Base-by-base conservation (phyloP, 1,140 invertebrate genomes). In the Bombus superbus region DNA sequence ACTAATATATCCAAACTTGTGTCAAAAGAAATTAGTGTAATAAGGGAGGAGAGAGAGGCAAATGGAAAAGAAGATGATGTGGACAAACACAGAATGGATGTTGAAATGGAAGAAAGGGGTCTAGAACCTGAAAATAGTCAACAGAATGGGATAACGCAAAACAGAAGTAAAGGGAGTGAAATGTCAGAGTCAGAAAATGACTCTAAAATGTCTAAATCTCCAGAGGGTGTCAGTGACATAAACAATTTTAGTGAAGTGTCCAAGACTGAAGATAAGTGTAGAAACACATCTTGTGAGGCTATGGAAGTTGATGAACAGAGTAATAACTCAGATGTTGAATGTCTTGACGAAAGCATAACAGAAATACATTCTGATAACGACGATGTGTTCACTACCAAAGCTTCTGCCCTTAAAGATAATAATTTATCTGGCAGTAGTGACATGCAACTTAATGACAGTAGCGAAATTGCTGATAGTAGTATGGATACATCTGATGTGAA, bases 291-390 rank as follows among this genome's bases (percentile, higher is more conserved):
- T 75, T 79, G 76, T 88, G 93, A 94, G 44, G 32, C 89, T 38
- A 95, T 95, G 94, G 94, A 95, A 28, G 88, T 95, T 75, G 94
- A 95, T 40, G 90, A 88, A 75, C 89, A 92, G 22, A 93, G 93
- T 86, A 95, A 94, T 71, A 93, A 93, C 15, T 95, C 94, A 0
- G 94, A 95, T 47, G 88, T 95, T 28, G 94, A 95, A 81, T 95
- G 94, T 88, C 83, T 95, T 5, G 95, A 95, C 11, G 94, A 95
- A 59, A 88, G 66, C 3, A 89, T 92, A 28, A 90, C 90, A 0
- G 94, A 95, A 57, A 92, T 88, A 75, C 83, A 89, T 40, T 75
- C 86, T 57, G 88, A 89, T 66, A 86, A 81, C 57, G 92, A 95
- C 15, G 94, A 95, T 86, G 92, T 94, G 85, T 95, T 94, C 62